Evolutionary conservation across 2,113 vertebrate species (phyloP), one percentile per base, ranked within the genome.

Genomic region (Caranx melampygus): DNA sequence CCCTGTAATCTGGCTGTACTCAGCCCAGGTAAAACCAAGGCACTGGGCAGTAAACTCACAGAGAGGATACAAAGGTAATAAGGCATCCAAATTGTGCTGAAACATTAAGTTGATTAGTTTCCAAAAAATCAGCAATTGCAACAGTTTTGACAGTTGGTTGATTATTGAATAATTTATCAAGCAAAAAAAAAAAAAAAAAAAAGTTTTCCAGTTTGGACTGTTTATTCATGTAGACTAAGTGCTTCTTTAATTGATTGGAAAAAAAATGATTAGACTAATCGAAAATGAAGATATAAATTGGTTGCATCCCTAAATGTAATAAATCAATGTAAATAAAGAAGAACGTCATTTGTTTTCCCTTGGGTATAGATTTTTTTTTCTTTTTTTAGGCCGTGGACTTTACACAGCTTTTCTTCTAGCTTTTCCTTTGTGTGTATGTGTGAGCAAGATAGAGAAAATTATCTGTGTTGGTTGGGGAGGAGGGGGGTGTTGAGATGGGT

Each of bases 1-100:
- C 64, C 34, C 21, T 68, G 54, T 78, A 70, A 86, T 78, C 83
- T 72, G 66, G 79, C 78, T 64, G 55, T 44, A 18, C 57, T 72
- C 35, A 15, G 72, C 14, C 44, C 67, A 62, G 81, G 84, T 79
- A 58, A 69, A 70, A 75, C 44, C 9, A 47, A 79, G 80, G 51
- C 33, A 18, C 37, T 65, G 72, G 26, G 61, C 51, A 14, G 74
- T 60, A 34, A 42, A 54, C 64, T 59, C 35, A 45, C 52, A 14
- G 62, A n/a, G 40, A 51, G n/a, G 52, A 26, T 18, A 44, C 44
- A n/a, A 8, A 44, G 20, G 11, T 26, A 31, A 40, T 18, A 35
- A 54, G 11, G 40, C n/a, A 15, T 8, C 21, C 2, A 21, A 44
- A 9, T 21, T 14, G 20, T n/a, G 9, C 16, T 20, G 18, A 51